Evolutionary conservation across 2,797 vertebrate species (phyloP), one percentile per base, ranked within the genome.

Genomic region (Argentina silus): DNA sequence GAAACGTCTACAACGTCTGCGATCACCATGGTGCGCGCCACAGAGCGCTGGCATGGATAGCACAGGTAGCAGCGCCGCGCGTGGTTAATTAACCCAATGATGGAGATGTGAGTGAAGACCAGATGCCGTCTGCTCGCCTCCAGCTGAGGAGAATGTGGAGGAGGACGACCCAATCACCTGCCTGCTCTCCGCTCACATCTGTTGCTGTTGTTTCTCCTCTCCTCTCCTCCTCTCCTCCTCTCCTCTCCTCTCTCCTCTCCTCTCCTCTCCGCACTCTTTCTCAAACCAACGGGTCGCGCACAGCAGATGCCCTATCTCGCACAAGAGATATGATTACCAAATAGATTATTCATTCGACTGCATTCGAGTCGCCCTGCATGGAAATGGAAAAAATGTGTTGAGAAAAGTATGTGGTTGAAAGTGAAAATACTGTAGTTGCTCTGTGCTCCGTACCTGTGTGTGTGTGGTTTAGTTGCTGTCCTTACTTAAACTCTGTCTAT

Each of bases 361-460:
- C 23, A 36, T 27, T 14, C 57, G 11, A 11, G 23, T 60, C 10
- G 4, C 21, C 1, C 10, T 23, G 10, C 21, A 11, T 60, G 57
- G 21, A 60, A 12, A 60, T 6, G 5, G 23, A 60, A 21, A 60
- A 7, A 2, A 15, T 15, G 12, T 51, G 12, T 6, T 15, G 50
- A 11, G 15, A n/a, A 53, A 53, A n/a, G 14, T 14, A 53, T 7
- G 5, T n/a, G 50, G n/a, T n/a, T 4, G 6, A 6, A 7, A 15
- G 50, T 15, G n/a, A 53, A 53, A 15, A 15, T 6, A 15, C 50
- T 15, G 50, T n/a, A 14, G 15, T 7, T 6, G 14, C 51, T 53
- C 51, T 53, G 51, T 2, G 27, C 42, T 77, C 69, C 72, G 81
- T 82, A 77, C 73, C 61, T 80, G 77, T 66, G 61, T 74, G 61